A percentile compares a stretch with the other conserved stretches of the same genome.
Conservation (phyloP, 2,888 invertebrate species). For the Caenorhabditis becei region DNA sequence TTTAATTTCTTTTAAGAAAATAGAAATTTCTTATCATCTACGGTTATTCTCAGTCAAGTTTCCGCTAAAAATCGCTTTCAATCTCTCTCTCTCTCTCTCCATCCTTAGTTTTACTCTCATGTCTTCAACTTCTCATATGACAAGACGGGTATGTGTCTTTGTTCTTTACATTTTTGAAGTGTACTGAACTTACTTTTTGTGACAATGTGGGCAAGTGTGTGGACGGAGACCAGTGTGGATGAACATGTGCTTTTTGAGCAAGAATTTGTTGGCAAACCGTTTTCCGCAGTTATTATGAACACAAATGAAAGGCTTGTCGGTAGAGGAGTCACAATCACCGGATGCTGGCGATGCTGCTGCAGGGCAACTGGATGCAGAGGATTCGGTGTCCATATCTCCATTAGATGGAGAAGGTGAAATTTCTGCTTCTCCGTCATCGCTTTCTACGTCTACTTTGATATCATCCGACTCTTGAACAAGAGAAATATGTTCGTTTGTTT, state of each 20-base stretch:
- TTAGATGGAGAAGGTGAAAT: constrained; percentile 47
- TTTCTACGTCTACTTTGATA: constrained; percentile 48
- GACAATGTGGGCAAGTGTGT: constrained; percentile 80
- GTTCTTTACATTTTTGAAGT: not conserved
- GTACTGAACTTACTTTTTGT: constrained; percentile 74
- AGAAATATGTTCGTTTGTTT: not conserved
- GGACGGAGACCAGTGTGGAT: constrained; percentile 81
- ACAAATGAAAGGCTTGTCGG: constrained; percentile 80
- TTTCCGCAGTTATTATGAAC: constrained; percentile 78
- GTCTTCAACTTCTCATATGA: too few relatives aligned
- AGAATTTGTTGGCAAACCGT: constrained; percentile 81
- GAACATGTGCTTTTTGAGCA: constrained; percentile 81
- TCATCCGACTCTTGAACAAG: constrained; percentile 29
- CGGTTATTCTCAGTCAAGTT: too few relatives aligned
- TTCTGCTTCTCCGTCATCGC: constrained; percentile 47
- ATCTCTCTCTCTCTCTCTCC: too few relatives aligned
- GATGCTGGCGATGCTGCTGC: constrained; percentile 14
- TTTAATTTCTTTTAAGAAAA: not conserved
- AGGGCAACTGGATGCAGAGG: constrained; percentile 27
- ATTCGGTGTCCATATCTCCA: constrained; percentile 44
- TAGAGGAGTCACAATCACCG: constrained; percentile 26
- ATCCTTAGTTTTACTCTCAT: too few relatives aligned
- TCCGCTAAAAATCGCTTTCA: too few relatives aligned
- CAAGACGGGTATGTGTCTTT: too few relatives aligned
- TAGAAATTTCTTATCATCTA: too few relatives aligned